phyloP scores from a whole-genome alignment of 2,113 vertebrate genomes.

The Ahaetulla prasina region DNA sequence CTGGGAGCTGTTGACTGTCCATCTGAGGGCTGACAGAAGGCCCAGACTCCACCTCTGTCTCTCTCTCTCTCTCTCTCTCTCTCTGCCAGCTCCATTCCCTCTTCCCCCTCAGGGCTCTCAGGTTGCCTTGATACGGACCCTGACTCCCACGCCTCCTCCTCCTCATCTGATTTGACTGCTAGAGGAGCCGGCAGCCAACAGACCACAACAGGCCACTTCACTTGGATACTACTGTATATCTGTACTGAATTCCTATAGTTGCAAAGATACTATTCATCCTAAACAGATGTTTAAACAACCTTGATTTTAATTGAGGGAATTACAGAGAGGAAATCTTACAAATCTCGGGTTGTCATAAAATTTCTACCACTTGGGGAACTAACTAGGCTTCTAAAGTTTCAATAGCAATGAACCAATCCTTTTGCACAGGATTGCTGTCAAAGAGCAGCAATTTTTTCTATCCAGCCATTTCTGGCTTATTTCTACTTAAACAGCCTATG shows the following conservation, averaged over 20 bases:
- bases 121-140: no score
- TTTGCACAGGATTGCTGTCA: not conserved
- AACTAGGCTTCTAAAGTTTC: not conserved
- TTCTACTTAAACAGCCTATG: not conserved
- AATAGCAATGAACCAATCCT: not conserved
- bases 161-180: no score
- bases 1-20: no score
- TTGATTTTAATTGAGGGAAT: not conserved
- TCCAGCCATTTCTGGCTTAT: not conserved
- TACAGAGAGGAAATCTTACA: not conserved
- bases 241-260: not conserved
- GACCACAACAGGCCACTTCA: not conserved
- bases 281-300: not conserved
- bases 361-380: not conserved
- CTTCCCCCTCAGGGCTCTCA: no score
- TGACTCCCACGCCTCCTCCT: no score
- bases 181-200: no score
- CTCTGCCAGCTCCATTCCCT: no score
- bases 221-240: not conserved
- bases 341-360: not conserved
- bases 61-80: no score
- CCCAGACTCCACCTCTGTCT: no score
- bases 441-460: constrained; percentile 11
- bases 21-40: no score
- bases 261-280: not conserved